Conservation (phyloP, 2,113 vertebrate species). For the Alces alces region DNA sequence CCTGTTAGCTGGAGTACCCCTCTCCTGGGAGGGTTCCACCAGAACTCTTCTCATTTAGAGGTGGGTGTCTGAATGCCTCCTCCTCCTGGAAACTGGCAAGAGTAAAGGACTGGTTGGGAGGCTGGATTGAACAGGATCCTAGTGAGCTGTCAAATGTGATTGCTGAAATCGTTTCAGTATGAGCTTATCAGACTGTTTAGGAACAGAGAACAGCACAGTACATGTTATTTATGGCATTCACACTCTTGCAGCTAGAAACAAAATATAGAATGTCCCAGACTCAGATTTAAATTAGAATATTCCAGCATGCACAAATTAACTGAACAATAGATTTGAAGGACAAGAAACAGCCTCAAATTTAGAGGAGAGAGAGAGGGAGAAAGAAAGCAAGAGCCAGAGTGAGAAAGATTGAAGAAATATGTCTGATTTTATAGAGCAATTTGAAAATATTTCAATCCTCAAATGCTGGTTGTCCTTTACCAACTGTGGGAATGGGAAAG, state of each 20-base stretch:
- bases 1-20: background rate
- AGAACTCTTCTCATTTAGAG: slow-evolving; percentile 35
- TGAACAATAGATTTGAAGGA: slow-evolving; percentile 57
- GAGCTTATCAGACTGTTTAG: slow-evolving; percentile 69
- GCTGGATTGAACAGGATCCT: slow-evolving; percentile 55
- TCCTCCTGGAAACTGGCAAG: slow-evolving; percentile 16
- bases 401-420: background rate
- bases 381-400: background rate
- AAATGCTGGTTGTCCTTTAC: slow-evolving; percentile 38
- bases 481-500: background rate
- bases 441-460: slow-evolving; percentile 42
- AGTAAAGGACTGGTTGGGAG: slow-evolving; percentile 50
- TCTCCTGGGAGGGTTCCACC: slow-evolving; percentile 5
- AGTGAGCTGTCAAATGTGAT: slow-evolving; percentile 35
- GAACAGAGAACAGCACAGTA: slow-evolving; percentile 63
- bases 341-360: slow-evolving; percentile 9
- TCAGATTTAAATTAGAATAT: slow-evolving; percentile 45
- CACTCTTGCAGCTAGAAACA: slow-evolving; percentile 60
- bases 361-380: background rate
- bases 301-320: slow-evolving; percentile 43
- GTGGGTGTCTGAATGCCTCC: slow-evolving; percentile 27
- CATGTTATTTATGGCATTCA: slow-evolving; percentile 41
- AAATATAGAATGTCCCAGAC: slow-evolving; percentile 62
- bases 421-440: slow-evolving; percentile 31
- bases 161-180: slow-evolving; percentile 46